Conservation (phyloP, 2,888 invertebrate genomes). For the Halictus ligatus region DNA sequence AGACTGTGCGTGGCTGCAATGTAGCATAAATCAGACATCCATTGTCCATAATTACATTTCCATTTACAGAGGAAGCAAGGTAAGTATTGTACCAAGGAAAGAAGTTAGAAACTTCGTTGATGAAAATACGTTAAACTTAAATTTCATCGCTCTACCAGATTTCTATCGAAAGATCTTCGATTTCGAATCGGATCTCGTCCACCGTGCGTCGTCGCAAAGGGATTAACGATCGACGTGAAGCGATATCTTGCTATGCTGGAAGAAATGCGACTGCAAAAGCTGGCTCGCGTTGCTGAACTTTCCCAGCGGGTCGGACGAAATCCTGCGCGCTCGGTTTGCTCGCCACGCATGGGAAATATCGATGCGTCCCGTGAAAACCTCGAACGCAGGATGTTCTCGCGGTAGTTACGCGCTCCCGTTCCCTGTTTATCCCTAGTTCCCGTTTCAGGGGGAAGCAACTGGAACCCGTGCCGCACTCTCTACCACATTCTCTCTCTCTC, state of each 20-base stretch:
- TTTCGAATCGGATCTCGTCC: too few relatives aligned
- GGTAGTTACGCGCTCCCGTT: conserved; percentile 51
- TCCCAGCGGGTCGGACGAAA: conserved; percentile 12
- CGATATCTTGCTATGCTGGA: neutral
- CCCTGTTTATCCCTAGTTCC: conserved; percentile 41
- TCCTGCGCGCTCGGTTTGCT: neutral
- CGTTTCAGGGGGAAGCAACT: conserved; percentile 4
- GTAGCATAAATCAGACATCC: too few relatives aligned
- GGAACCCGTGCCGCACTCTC: neutral
- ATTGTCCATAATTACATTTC: too few relatives aligned
- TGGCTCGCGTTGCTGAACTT: neutral
- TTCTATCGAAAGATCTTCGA: too few relatives aligned
- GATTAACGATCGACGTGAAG: neutral
- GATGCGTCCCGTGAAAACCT: conserved; percentile 55
- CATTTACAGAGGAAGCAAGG: too few relatives aligned
- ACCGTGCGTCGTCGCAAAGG: too few relatives aligned
- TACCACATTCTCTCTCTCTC: neutral
- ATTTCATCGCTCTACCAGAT: too few relatives aligned
- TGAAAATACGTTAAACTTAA: too few relatives aligned
- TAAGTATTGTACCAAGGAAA: too few relatives aligned
- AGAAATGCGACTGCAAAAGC: neutral
- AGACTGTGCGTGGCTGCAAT: too few relatives aligned
- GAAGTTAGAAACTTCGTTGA: too few relatives aligned
- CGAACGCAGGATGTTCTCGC: conserved; percentile 61
- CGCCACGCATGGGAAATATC: conserved; percentile 51